These are phyloP conservation scores for Oncorhynchus clarkii DNA, from an alignment of 2,113 vertebrate species.

Conservation along the genomic window DNA sequence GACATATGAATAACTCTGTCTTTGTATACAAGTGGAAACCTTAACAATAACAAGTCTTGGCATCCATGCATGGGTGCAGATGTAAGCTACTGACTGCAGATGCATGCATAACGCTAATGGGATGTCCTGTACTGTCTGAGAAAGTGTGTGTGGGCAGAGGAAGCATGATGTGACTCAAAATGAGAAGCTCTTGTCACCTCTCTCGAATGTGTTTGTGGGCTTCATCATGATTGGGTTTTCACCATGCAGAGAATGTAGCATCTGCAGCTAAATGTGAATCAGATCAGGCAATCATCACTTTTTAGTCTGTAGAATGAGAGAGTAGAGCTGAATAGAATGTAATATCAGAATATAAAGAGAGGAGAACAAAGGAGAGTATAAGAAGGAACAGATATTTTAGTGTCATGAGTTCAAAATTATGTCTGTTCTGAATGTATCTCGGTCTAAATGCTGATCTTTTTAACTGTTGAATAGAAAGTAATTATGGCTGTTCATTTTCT, in stretches of 20 bases:
- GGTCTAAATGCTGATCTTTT: background rate
- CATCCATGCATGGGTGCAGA: constrained; percentile 29
- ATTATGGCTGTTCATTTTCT: too few relatives aligned
- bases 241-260: constrained; percentile 39
- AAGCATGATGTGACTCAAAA: constrained; percentile 72
- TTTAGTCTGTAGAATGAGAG: constrained; percentile 2
- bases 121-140: constrained; percentile 23
- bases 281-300: background rate
- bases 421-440: background rate
- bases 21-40: background rate
- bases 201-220: constrained; percentile 62
- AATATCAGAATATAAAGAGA: background rate
- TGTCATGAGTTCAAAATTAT: background rate
- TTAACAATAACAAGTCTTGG: constrained; percentile 6
- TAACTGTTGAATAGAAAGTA: background rate
- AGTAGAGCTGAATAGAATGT: constrained; percentile 2
- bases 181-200: constrained; percentile 70
- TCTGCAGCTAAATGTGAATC: background rate
- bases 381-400: constrained; percentile 4
- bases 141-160: constrained; percentile 64
- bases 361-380: constrained; percentile 19
- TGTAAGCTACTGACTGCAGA: constrained; percentile 20
- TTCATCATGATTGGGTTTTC: constrained; percentile 56
- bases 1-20: background rate
- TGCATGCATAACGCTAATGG: background rate